A percentile compares a stretch with the other conserved stretches of the same genome.
Conservation (phyloP, 1,140 invertebrate genomes). For the Drosophila asahinai region DNA sequence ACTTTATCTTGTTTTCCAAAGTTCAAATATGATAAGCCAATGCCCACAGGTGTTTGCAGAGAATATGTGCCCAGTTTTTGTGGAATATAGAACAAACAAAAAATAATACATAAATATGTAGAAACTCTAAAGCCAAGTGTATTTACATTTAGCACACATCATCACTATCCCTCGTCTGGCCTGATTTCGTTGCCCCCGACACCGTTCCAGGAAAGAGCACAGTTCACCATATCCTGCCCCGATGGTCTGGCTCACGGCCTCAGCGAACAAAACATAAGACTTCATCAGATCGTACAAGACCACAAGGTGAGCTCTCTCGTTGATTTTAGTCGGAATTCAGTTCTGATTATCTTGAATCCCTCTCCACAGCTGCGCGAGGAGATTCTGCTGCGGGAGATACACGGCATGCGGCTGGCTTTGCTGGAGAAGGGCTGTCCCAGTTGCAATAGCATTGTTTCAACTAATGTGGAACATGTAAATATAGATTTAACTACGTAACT, state of each 20-base stretch:
- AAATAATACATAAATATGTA: too few relatives aligned
- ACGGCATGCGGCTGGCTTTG: constrained; percentile 89
- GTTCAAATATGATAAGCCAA: too few relatives aligned
- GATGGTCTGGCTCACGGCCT: constrained; percentile 92
- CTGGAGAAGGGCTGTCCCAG: constrained; percentile 90
- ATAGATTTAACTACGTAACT: constrained; percentile 11
- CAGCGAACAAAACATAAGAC: constrained; percentile 91
- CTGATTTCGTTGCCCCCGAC: constrained; percentile 75
- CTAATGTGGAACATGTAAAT: constrained; percentile 83
- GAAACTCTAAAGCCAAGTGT: too few relatives aligned
- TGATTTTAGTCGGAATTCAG: too few relatives aligned
- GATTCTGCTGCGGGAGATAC: constrained; percentile 89
- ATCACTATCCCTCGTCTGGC: constrained; percentile 57
- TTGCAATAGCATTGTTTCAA: constrained; percentile 75
- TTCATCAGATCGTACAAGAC: constrained; percentile 92
- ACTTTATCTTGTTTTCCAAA: too few relatives aligned
- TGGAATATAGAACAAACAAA: too few relatives aligned
- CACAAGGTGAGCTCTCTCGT: constrained; percentile 88
- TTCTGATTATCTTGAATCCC: not conserved
- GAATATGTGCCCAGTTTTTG: too few relatives aligned
- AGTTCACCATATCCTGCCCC: constrained; percentile 85
- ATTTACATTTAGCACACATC: constrained; percentile 41
- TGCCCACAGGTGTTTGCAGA: too few relatives aligned
- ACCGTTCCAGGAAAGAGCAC: constrained; percentile 67
- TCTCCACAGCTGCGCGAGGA: constrained; percentile 88